Evolutionary conservation across 2,113 vertebrate genomes (phyloP), one percentile per base, ranked within the genome.

Genomic region (Microcebus lehilahytsara): DNA sequence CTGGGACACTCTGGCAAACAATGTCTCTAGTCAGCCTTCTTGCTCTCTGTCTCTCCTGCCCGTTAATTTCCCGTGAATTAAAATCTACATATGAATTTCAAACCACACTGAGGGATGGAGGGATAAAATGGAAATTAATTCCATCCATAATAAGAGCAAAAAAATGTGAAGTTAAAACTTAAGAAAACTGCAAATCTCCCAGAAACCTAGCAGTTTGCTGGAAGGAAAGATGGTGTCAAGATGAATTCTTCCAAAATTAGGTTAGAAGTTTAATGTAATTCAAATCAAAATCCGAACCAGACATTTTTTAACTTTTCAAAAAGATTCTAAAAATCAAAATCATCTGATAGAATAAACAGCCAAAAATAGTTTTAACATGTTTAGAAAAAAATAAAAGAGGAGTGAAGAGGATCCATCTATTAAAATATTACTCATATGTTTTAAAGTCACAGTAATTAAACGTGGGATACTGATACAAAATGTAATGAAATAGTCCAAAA

Each of bases 121-220:
- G 27, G 12, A 51, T 20, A 85, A 81, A 88, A 85, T 27, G n/a
- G 60, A 81, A 93, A 71, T 34, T 64, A 91, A 95, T 72, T 95
- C 77, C 66, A 88, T n/a, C 81, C 86, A 53, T 53, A 91, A 80
- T 34, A 91, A 71, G 60, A 96, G 78, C 60, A 96, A 90, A 93
- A 93, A 80, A 84, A 67, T 53, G 46, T 40, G 56, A 95, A 80
- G 46, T 81, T 60, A 91, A 96, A 88, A 83, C 74, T 74, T 89
- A 32, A 86, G 93, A 95, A 92, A 93, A 89, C 77, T 67, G 34
- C 19, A 49, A 8, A 30, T 85, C 81, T 94, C 51, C 37, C 51
- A 80, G 56, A 89, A 92, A 69, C 11, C 11, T 25, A 69, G 58
- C 85, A 16, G 14, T 75, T 78, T 67, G 14, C 78, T 46, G 20